Evolutionary conservation across 2,797 vertebrate genomes (phyloP).

Genomic region (Salarias fasciatus): DNA sequence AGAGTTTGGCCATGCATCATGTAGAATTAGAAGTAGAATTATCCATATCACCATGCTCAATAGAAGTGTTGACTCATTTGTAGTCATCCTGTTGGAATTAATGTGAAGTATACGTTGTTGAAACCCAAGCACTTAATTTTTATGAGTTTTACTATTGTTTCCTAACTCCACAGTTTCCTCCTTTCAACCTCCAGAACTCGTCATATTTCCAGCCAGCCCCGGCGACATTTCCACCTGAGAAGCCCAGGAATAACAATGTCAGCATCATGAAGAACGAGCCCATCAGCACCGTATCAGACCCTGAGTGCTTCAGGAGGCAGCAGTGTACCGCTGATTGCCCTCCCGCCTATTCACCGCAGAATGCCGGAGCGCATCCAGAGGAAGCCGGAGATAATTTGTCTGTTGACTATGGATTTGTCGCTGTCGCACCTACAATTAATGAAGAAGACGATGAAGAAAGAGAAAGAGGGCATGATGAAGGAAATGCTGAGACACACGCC

Average conservation of each 20-base stretch:
- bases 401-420: constrained; percentile 45
- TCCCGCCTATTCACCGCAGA: constrained; percentile 24
- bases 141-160: too few species aligned
- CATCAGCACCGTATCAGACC: accelerated
- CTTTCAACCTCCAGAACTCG: constrained; percentile 34
- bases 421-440: accelerated
- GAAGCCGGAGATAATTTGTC: constrained; percentile 20
- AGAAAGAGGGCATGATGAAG: not conserved
- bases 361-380: not conserved
- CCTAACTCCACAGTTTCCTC: not conserved
- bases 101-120: too few species aligned
- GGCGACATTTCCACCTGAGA: constrained; percentile 23
- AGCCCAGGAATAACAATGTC: constrained; percentile 9
- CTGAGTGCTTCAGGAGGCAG: accelerated
- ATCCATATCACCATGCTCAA: too few species aligned
- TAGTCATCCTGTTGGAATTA: too few species aligned
- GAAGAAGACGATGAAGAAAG: not conserved
- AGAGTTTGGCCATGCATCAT: too few species aligned
- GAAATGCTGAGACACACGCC: not conserved
- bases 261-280: not conserved
- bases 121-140: too few species aligned
- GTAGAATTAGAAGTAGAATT: too few species aligned
- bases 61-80: too few species aligned
- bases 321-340: not conserved
- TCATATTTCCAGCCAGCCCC: not conserved